These are phyloP conservation scores for Himantopus leucocephalus DNA, from an alignment of 2,113 vertebrate genomes.

Conservation along the genomic window DNA sequence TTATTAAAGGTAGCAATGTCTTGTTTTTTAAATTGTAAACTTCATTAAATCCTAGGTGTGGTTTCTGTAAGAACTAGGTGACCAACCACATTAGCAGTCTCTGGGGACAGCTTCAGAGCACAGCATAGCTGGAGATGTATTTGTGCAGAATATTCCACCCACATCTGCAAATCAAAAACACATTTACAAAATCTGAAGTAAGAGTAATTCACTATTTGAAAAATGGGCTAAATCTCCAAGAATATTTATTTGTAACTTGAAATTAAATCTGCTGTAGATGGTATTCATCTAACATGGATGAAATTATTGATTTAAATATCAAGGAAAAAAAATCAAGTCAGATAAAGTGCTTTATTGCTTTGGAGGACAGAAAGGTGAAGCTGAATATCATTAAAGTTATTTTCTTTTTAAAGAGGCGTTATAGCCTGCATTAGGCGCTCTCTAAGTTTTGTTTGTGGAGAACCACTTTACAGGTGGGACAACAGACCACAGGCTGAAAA, in stretches of 20 bases:
- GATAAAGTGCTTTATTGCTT: neutral
- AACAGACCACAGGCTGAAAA: neutral
- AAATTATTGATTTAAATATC: constrained; percentile 45
- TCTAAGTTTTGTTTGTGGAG: neutral
- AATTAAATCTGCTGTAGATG: constrained; percentile 1
- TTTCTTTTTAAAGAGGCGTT: neutral
- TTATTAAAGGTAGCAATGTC: neutral
- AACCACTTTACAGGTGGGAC: neutral
- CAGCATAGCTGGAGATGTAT: neutral
- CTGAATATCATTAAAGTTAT: neutral
- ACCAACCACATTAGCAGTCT: neutral
- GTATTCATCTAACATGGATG: neutral
- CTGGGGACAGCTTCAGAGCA: neutral
- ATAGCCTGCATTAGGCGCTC: neutral
- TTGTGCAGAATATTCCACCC: neutral
- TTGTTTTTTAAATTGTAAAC: neutral
- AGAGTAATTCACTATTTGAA: constrained; percentile 14
- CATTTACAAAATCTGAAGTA: constrained; percentile 25
- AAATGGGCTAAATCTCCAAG: neutral
- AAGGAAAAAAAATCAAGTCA: neutral
- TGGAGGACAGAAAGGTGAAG: neutral
- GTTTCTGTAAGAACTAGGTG: neutral
- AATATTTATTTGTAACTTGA: neutral
- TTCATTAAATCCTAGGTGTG: neutral
- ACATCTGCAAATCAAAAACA: constrained; percentile 38